phyloP scores from a whole-genome alignment of 2,113 vertebrate genomes.

The Serinus canaria region DNA sequence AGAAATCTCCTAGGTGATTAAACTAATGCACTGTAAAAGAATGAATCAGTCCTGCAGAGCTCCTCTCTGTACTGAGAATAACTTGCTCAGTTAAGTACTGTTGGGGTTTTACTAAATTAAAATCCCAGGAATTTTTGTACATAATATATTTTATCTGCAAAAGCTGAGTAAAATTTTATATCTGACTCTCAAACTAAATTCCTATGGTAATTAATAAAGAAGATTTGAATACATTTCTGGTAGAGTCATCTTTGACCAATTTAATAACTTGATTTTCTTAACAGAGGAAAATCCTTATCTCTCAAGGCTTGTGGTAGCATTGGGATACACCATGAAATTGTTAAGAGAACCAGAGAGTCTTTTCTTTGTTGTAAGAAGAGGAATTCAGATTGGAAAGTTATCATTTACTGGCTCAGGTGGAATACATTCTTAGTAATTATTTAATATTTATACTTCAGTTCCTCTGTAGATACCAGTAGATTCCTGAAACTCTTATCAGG shows the following conservation, averaged over 20 bases:
- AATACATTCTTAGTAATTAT: conserved; percentile 2
- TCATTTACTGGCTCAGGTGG: not conserved
- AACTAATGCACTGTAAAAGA: conserved; percentile 67
- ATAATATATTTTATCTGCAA: conserved; percentile 48
- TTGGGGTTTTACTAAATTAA: conserved; percentile 62
- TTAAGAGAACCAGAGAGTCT: conserved; percentile 13
- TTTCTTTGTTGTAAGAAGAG: not conserved
- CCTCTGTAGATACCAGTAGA: not conserved
- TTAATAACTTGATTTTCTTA: conserved; percentile 65
- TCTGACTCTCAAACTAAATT: conserved; percentile 51
- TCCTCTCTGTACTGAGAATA: conserved; percentile 45
- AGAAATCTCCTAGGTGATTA: conserved; percentile 68
- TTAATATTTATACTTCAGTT: not conserved
- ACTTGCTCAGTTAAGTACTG: conserved; percentile 21
- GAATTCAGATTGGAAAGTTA: conserved; percentile 23
- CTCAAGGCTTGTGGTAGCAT: conserved; percentile 28
- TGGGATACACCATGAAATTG: conserved; percentile 38
- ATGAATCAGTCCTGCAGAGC: conserved; percentile 36
- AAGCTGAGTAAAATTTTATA: conserved; percentile 16
- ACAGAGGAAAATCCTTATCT: conserved; percentile 64
- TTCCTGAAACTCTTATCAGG: not conserved
- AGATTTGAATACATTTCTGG: conserved; percentile 57
- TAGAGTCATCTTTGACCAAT: conserved; percentile 62
- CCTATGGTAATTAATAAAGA: conserved; percentile 62
- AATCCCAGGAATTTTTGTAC: conserved; percentile 22